Conservation (phyloP, 2,888 invertebrate genomes). For the Boloria euphrosyne region DNA sequence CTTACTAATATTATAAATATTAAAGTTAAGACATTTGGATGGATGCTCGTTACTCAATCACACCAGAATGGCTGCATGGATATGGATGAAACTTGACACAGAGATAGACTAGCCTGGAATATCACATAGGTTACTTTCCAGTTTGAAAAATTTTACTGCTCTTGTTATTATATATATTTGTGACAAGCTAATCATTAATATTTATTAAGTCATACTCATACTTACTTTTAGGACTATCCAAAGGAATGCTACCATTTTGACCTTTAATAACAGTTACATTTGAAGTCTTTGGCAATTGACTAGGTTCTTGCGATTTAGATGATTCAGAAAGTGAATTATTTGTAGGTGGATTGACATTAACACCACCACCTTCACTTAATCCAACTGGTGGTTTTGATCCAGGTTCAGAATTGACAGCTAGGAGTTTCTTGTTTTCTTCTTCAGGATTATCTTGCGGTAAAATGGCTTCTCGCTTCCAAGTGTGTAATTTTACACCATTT, state of each 20-base stretch:
- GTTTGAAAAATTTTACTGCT: too few relatives aligned
- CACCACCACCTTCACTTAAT: constrained; percentile 48
- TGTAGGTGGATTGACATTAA: constrained; percentile 20
- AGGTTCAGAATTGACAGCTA: constrained; percentile 1
- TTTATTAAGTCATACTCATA: background rate
- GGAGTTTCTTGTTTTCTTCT: constrained; percentile 10
- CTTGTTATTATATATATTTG: too few relatives aligned
- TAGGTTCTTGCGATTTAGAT: constrained; percentile 10
- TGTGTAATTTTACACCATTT: constrained; percentile 9
- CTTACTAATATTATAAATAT: background rate
- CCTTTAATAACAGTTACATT: constrained; percentile 36
- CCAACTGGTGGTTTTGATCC: constrained; percentile 26
- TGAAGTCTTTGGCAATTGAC: background rate
- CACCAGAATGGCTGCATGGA: too few relatives aligned
- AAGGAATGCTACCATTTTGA: constrained; percentile 2
- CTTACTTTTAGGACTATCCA: constrained; percentile 17
- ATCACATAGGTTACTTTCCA: too few relatives aligned
- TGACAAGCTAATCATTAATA: background rate
- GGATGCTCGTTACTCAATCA: too few relatives aligned
- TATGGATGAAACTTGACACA: too few relatives aligned
- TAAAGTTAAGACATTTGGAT: too few relatives aligned
- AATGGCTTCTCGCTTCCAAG: constrained; percentile 30
- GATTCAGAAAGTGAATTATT: constrained; percentile 2
- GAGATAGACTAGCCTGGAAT: too few relatives aligned
- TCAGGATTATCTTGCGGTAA: constrained; percentile 14